phyloP scores from a whole-genome alignment of 1,140 invertebrate species.

The Drosophila willistoni region DNA sequence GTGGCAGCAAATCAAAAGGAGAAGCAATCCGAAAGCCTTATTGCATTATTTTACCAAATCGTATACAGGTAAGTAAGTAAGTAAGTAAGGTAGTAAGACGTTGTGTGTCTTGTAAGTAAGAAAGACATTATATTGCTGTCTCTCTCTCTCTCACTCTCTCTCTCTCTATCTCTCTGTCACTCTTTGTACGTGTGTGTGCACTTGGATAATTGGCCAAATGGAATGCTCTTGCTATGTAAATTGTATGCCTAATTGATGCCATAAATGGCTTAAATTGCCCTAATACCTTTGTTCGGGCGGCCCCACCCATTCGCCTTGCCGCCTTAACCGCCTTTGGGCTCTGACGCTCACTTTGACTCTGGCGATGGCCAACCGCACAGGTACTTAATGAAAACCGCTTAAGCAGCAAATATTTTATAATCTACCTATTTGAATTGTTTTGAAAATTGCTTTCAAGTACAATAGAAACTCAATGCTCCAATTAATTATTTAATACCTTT shows the following conservation, averaged over 20 bases:
- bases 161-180: neutral
- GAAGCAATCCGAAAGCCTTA: neutral
- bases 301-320: too few species aligned
- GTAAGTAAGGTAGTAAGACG: too few species aligned
- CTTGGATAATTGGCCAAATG: conserved; percentile 7
- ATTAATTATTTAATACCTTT: neutral
- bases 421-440: conserved; percentile 15
- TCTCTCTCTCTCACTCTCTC: neutral
- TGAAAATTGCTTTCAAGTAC: conserved; percentile 14
- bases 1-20: neutral
- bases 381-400: conserved; percentile 23
- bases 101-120: neutral
- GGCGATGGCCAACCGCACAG: conserved; percentile 3
- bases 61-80: neutral
- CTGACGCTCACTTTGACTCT: neutral
- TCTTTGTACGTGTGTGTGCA: neutral
- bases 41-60: neutral
- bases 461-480: neutral
- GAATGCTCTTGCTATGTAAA: conserved; percentile 13
- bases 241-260: conserved; percentile 11
- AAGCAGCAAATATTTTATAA: conserved; percentile 18
- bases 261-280: conserved; percentile 7
- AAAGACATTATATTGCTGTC: too few species aligned
- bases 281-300: too few species aligned
- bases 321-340: too few species aligned